A percentile compares a stretch with the other conserved stretches of the same genome.
These are phyloP conservation scores for Callipepla squamata DNA, from an alignment of 2,113 vertebrate genomes.

Conservation along the genomic window DNA sequence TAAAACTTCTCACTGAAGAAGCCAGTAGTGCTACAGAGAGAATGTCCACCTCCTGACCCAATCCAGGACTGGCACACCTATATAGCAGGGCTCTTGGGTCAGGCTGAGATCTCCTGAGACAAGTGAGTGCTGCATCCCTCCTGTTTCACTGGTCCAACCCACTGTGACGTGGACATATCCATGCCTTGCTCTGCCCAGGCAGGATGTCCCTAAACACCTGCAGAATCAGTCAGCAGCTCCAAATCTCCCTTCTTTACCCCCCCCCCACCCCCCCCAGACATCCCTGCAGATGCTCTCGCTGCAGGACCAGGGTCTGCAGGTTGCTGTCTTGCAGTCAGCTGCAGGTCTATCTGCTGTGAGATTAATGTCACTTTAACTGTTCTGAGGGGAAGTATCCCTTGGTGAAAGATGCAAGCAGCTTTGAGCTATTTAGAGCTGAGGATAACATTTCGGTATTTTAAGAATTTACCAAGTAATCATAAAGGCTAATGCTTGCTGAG, in stretches of 20 bases:
- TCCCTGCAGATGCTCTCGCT: background rate
- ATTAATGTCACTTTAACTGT: conserved; percentile 74
- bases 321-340: conserved; percentile 73
- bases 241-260: background rate
- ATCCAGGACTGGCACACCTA: background rate
- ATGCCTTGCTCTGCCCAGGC: background rate
- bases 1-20: background rate
- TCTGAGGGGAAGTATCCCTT: conserved; percentile 74
- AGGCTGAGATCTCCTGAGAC: background rate
- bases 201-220: background rate
- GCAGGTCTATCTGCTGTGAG: conserved; percentile 64
- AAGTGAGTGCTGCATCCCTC: background rate
- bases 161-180: rapidly evolving
- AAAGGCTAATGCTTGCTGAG: conserved; percentile 48
- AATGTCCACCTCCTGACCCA: background rate
- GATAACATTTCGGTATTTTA: conserved; percentile 85
- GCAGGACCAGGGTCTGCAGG: background rate
- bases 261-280: background rate
- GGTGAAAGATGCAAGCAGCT: conserved; percentile 72
- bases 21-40: rapidly evolving
- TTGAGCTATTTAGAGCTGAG: conserved; percentile 81
- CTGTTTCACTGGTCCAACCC: background rate
- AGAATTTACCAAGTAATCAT: conserved; percentile 84
- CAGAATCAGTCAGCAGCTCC: background rate
- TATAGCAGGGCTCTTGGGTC: background rate